Conservation (phyloP, 1,140 invertebrate genomes). For the Grapholita molesta region DNA sequence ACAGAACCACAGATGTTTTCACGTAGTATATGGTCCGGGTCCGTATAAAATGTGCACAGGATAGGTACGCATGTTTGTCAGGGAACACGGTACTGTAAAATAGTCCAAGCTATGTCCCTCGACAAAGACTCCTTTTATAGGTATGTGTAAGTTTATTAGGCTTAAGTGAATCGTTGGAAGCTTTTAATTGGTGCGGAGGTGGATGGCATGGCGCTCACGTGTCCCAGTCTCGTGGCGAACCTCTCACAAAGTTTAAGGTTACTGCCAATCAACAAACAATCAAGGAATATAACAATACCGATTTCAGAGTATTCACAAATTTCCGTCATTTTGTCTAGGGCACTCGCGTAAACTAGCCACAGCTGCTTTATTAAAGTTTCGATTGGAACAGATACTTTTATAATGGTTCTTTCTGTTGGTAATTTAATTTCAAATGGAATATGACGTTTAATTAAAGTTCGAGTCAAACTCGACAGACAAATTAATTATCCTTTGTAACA, state of each 20-base stretch:
- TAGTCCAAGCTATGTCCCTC: not conserved
- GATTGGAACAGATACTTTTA: not conserved
- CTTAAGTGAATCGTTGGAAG: slow-evolving; percentile 13
- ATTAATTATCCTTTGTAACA: slow-evolving; percentile 26
- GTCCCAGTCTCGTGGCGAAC: slow-evolving; percentile 32
- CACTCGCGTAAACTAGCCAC: not conserved
- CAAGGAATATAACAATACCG: not conserved
- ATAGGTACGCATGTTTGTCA: too few species aligned
- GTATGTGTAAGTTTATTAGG: not conserved
- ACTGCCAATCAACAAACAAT: slow-evolving; percentile 26
- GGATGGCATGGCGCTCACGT: slow-evolving; percentile 24
- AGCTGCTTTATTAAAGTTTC: not conserved
- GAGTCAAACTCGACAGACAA: slow-evolving; percentile 15
- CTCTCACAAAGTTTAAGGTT: slow-evolving; percentile 28
- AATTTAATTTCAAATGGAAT: slow-evolving; percentile 20
- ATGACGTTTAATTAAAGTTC: slow-evolving; percentile 35
- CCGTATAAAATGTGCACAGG: not conserved
- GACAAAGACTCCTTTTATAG: not conserved
- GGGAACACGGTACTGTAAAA: not conserved
- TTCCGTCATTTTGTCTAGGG: not conserved
- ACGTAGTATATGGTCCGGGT: not conserved
- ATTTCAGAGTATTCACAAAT: not conserved
- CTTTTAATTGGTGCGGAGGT: slow-evolving; percentile 16
- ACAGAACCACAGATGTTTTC: not conserved
- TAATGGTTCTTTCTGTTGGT: not conserved